Percentiles rank a stretch among this genome's conserved stretches.
Conservation (phyloP, 2,113 vertebrate genomes). For the Dendropsophus ebraccatus region DNA sequence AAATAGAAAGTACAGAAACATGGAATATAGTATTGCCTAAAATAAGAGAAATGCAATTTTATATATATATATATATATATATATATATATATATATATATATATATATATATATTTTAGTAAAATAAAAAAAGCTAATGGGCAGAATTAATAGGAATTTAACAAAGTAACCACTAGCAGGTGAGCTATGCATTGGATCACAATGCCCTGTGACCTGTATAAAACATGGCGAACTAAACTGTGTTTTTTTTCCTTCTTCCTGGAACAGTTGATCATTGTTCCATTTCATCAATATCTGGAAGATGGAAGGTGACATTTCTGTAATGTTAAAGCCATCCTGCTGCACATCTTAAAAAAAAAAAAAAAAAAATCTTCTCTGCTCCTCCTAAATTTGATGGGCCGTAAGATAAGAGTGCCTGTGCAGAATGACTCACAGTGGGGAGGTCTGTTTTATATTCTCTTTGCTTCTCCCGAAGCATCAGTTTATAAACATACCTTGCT, state of each 20-base stretch:
- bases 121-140: too few species aligned
- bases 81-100: too few species aligned
- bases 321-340: conserved; percentile 36
- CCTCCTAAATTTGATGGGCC: conserved; percentile 33
- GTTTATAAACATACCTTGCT: conserved; percentile 28
- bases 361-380: conserved; percentile 10
- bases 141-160: too few species aligned
- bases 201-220: too few species aligned
- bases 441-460: conserved; percentile 43
- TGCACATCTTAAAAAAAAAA: conserved; percentile 18
- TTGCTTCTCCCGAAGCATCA: not conserved
- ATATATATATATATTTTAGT: too few species aligned
- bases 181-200: too few species aligned
- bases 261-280: conserved; percentile 47
- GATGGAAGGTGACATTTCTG: conserved; percentile 33
- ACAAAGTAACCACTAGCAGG: too few species aligned
- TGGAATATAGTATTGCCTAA: too few species aligned
- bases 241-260: not conserved
- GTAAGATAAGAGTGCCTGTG: conserved; percentile 30
- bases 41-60: too few species aligned
- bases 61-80: too few species aligned
- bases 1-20: too few species aligned
- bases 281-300: conserved; percentile 42
- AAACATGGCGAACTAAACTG: not conserved
- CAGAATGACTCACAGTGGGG: conserved; percentile 47